Base-by-base conservation (phyloP, 37 sponge, comb jelly and placozoan genomes). In the Amphimedon queenslandica region DNA sequence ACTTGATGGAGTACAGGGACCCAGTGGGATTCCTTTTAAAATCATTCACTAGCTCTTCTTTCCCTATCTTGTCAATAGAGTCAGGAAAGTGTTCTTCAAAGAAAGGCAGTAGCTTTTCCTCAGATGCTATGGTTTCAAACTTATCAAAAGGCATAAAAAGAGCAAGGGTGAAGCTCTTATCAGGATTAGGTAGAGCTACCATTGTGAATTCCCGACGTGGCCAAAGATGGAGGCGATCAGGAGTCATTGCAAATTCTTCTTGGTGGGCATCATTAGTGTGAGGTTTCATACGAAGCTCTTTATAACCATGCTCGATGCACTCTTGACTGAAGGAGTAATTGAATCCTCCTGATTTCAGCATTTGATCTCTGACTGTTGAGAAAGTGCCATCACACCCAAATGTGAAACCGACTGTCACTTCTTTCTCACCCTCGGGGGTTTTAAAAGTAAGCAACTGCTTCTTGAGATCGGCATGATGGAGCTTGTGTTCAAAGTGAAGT, bases 191-290 rank as follows among this genome's bases (percentile, higher is more conserved):
- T 0, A 95, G 69, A 66, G 92, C 96, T 2, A 95, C 88, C 86
- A 95, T 76, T 92, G 91, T 95, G 78, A 91, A 95, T 28, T 79
- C 78, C 5, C 71, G 43, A 20, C 88, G 51, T 55, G 96, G 89
- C 96, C 96, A 95, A 29, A 95, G 84, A 68, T 95, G 96, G 51
- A 95, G 87, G 41, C 77, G 76, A 67, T 91, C 91, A 31, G 43
- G 43, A 0, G 72, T 37, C 86, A 95, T 84, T 23, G 90, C 84
- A 66, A 66, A 89, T 24, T 64, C 79, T n/a, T 82, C 88, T n/a
- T n/a, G n/a, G 21, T 66, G 75, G 23, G 83, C 89, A 5, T 77
- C 41, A 0, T 42, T 40, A 6, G 65, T 72, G 10, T 92, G 74
- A 27, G 86, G 89, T 16, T 82, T 85, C 61, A 95, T 81, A 34